Evolutionary conservation across 1,140 invertebrate genomes (phyloP), one percentile per base, ranked within the genome.

Genomic region (Apocrypta bakeri): DNA sequence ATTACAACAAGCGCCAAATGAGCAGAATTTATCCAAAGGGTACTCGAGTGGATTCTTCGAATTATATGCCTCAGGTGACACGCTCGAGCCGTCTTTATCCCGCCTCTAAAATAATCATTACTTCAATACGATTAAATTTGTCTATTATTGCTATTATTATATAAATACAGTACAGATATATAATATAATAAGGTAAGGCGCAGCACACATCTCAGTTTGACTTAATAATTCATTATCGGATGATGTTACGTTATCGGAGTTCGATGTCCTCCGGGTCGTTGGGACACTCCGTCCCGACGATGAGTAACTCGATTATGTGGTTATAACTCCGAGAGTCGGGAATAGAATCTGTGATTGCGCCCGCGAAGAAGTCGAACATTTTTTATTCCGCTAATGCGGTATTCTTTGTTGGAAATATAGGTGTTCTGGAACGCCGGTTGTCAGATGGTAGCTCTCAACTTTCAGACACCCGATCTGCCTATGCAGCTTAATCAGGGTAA

Each of bases 401-500:
- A 8, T 56, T 56, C 6, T n/a, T 21, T 56, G 48, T 7, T n/a
- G 17, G 48, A 21, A 17, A n/a, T 56, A 90, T 91, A 95, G 96
- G 86, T 96, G 93, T 92, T 92, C 87, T 96, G 96, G 96, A 96
- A 96, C 90, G 95, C 95, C 42, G 96, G 96, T 27, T 96, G 95
- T 88, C 96, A 96, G 88, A 96, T 96, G 95, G 96, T 96, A 2
- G 94, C 96, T 17, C 91, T 96, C 2, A 96, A 96, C 89, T 96
- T 96, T 86, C 96, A 96, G 92, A 96, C 96, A 1, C 92, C 95
- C 1, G 96, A 97, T 89, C 89, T 96, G 79, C 94, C 95, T 29
- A 96, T 97, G 94, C 96, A 97, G 89, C 90, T 97, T 24, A 97
- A 97, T 91, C 95, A 96, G 87, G 96, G 96, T 85, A 96, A 96